Evolutionary conservation across 2,888 invertebrate genomes (phyloP), one percentile per base, ranked within the genome.

Genomic region (Heliothis peltigera): DNA sequence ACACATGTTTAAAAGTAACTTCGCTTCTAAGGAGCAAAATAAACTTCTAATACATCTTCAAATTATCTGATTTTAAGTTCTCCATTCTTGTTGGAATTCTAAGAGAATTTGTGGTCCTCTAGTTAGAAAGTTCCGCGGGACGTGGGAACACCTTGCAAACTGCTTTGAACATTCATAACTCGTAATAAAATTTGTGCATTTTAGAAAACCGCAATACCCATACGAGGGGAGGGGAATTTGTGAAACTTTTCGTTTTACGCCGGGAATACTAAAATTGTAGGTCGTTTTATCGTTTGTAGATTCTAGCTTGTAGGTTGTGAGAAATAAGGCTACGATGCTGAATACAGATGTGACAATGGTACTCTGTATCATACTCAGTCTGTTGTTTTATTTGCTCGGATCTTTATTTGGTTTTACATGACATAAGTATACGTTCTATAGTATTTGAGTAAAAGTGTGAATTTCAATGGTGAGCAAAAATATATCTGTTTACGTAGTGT

Each of bases 81-180:
- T 66, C 62, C 55, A 60, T 64, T 65, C 63, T 70, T 70, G 57
- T 54, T 48, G 32, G 54, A 79, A 72, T 67, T 64, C 39, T 53
- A 61, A 39, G 57, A 52, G 39, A 51, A 66, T 61, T 70, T 63
- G 53, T 51, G 56, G 64, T 69, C 62, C 46, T 68, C 61, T 71
- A 66, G 53, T 70, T 63, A 62, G 21, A 64, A 79, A 77, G 54
- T 79, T 76, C 28, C 18, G 44, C 22, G 70, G 58, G 52, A 75
- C 63, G 59, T 52, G 43, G 47, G 43, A 69, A 66, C 68, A 71
- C 60, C 64, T 79, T 57, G 52, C 43, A 46, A 69, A 69, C 64
- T 79, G 63, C 61, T 76, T 76, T 79, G 66, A 67, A 57, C 60
- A 79, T 72, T 76, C 77, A 63, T 67, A 79, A 72, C 77, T 76